A percentile compares a stretch with the other conserved stretches of the same genome.
phyloP scores from a whole-genome alignment of 2,797 vertebrate species.

The Ibycter americanus region DNA sequence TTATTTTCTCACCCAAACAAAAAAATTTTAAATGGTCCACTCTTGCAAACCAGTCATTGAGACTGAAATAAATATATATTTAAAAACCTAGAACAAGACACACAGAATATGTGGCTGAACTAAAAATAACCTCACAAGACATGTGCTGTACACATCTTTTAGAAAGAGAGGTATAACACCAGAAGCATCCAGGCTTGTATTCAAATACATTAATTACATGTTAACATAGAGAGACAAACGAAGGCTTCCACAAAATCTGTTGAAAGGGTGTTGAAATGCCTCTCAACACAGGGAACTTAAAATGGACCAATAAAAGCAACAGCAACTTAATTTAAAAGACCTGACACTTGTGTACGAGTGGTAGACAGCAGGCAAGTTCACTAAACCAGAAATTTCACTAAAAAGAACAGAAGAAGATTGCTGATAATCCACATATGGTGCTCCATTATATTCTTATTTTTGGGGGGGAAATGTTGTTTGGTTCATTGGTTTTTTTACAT shows the following conservation, averaged over 20 bases:
- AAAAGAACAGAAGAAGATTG: background rate
- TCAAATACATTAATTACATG: background rate
- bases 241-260: background rate
- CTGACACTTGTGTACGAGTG: background rate
- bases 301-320: background rate
- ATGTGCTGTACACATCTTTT: background rate
- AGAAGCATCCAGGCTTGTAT: background rate
- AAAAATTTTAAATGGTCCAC: background rate
- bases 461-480: fast-evolving
- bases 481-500: background rate
- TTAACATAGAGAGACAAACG: background rate
- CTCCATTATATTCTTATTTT: background rate
- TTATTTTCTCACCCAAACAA: background rate
- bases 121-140: background rate
- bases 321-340: background rate
- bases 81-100: background rate
- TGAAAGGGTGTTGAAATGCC: background rate
- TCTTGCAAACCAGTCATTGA: background rate
- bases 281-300: background rate
- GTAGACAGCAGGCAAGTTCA: fast-evolving
- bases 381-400: background rate
- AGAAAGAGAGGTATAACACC: background rate
- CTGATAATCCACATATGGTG: background rate
- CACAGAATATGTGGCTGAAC: background rate
- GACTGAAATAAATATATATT: background rate